These are phyloP conservation scores for Shinisaurus crocodilurus DNA, from an alignment of 2,113 vertebrate species.

Conservation along the genomic window DNA sequence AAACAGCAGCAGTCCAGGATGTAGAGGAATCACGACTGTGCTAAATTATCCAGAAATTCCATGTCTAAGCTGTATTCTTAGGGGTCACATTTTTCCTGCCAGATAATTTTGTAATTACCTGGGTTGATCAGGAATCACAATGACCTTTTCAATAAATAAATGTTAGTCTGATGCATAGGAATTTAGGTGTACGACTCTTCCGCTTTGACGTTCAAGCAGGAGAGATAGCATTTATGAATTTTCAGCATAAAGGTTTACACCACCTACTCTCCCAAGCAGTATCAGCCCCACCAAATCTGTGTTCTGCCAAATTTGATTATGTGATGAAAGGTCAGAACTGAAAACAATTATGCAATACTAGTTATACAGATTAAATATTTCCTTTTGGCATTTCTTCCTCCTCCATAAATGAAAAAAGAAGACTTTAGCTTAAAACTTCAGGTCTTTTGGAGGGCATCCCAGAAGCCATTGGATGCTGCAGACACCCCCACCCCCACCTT, in stretches of 20 bases:
- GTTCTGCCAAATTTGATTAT: constrained; percentile 3
- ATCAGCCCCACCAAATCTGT: not conserved
- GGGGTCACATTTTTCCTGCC: constrained; percentile 26
- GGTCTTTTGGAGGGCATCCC: too few relatives aligned
- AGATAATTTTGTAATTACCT: constrained; percentile 31
- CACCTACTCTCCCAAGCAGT: constrained; percentile 19
- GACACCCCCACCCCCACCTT: not conserved
- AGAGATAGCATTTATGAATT: constrained; percentile 36
- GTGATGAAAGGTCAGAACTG: not conserved
- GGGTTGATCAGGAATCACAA: constrained; percentile 48
- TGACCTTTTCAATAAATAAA: constrained; percentile 57
- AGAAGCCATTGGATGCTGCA: too few relatives aligned
- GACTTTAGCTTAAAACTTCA: too few relatives aligned
- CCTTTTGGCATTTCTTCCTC: not conserved
- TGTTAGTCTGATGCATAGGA: constrained; percentile 27
- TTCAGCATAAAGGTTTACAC: constrained; percentile 12
- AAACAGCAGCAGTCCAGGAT: constrained; percentile 34
- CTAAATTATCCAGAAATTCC: constrained; percentile 53
- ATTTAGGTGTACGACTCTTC: constrained; percentile 5
- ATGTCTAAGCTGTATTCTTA: constrained; percentile 26
- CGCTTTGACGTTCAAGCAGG: constrained; percentile 24
- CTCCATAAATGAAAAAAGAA: not conserved
- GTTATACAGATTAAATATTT: not conserved
- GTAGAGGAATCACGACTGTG: constrained; percentile 46
- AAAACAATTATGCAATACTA: not conserved